Evolutionary conservation across 2,113 vertebrate genomes (phyloP).

Genomic region (Melanerpes formicivorus): DNA sequence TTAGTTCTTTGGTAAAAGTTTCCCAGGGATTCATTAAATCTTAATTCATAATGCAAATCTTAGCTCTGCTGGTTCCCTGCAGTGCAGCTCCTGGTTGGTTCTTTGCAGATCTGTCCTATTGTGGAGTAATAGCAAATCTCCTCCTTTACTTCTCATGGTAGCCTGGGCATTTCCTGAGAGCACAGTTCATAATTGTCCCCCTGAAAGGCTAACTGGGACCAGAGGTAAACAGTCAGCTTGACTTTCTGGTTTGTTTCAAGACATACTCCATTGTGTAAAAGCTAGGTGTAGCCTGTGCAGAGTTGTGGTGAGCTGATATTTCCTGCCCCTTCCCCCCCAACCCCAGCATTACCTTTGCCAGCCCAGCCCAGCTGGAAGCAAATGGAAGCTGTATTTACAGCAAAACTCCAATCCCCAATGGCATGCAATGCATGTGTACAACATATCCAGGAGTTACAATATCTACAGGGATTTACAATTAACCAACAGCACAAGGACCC

Average conservation of each 20-base stretch:
- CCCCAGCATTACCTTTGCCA: no score
- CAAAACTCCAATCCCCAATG: no score
- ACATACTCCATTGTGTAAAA: background rate
- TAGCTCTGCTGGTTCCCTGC: conserved; percentile 16
- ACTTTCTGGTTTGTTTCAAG: background rate
- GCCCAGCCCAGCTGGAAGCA: no score
- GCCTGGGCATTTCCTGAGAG: background rate
- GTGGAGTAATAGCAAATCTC: background rate
- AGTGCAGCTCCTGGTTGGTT: background rate
- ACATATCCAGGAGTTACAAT: no score
- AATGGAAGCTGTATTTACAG: no score
- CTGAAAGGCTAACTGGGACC: background rate
- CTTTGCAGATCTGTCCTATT: background rate
- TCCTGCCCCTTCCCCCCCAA: no score
- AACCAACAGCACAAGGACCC: no score
- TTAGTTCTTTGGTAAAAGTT: conserved; percentile 40
- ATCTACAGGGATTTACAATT: no score
- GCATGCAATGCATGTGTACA: no score
- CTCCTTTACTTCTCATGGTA: background rate
- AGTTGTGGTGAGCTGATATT: no score
- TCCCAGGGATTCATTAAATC: conserved; percentile 36
- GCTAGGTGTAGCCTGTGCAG: background rate
- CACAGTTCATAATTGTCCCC: background rate
- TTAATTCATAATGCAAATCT: conserved; percentile 39
- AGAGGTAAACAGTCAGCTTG: background rate